Base-by-base conservation (phyloP, 1,140 invertebrate species). In the Bombus fervidus region DNA sequence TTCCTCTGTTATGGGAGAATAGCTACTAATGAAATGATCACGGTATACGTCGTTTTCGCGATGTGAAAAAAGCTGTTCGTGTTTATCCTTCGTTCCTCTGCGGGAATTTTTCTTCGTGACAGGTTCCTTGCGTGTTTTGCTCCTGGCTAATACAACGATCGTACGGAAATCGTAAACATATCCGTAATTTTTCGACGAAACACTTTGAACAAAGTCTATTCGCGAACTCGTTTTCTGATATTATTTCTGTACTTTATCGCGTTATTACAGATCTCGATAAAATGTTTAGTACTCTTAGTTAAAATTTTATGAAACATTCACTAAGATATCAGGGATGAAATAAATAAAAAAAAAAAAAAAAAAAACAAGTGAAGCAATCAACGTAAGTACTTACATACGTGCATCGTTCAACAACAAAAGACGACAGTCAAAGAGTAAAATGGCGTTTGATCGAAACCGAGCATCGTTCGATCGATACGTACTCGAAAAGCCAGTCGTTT, bases 1-100 rank as follows among this genome's bases (percentile, higher is more conserved):
- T 85, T 87, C 47, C 76, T 43, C 12, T 37, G 39, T 9, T 71
- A 84, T 79, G n/a, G 34, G 47, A 73, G 57, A 69, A 53, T 66
- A 69, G 81, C 86, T 68, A 59, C 79, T 90, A 90, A 90, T 87
- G 88, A 90, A 90, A 90, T 89, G 88, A 90, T 89, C 83, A 64
- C 41, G 74, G 37, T 66, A 71, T 68, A n/a, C 57, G 66, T 64
- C 34, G 73, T 83, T 66, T n/a, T 43, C 66, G 80, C 75, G 59
- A 53, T 53, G 47, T 2, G 47, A 53, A 53, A 53, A 8, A 53
- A 64, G 41, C 31, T 22, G 80, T 89, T 89, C 75, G 88, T 89
- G 88, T 90, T 90, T 90, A 85, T 90, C 75, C 79, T 85, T 85
- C 89, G 76, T 90, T 84, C 85, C 79, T 86, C 69, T 53, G n/a